Base-by-base conservation (phyloP, 2,888 invertebrate species). In the Chouioia cunea region DNA sequence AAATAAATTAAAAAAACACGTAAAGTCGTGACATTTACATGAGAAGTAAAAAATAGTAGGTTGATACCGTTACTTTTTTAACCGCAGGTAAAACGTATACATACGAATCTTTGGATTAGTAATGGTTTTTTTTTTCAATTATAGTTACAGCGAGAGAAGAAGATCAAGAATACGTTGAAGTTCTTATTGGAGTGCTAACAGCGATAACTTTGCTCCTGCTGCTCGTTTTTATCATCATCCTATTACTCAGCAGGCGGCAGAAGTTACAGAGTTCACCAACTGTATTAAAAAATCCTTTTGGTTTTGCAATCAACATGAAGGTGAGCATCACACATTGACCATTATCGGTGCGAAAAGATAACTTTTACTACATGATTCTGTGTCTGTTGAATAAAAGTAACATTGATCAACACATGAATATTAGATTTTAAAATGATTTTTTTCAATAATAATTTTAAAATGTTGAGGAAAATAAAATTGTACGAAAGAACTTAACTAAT, bases 241-340 rank as follows among this genome's bases (percentile, higher is more conserved):
- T 90, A 60, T 86, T 90, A 52, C 84, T 90, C 57, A 90, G 89
- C 80, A 87, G 89, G 73, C 85, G 90, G 62, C 89, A 90, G 76
- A 90, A 91, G 77, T 82, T 86, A 3, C 90, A 90, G 78, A 89
- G 89, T 56, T 90, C 90, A 4, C 89, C 89, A 3, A 89, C 89
- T n/a, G 86, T 90, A 60, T 82, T 90, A 52, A 87, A 89, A 76
- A 90, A 90, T 82, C 90, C 90, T 62, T 90, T 90, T 76, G 89
- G 89, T 66, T 90, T 91, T 66, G 89, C 90, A 72, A 89, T 92
- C 74, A 91, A 91, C 82, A 90, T 91, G 89, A 91, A 91, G 87
- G 91, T 89, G 85, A 79, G 77, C n/a, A 58, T 43, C 56, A 14
- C n/a, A 0, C 20, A 12, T 6, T 36, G 6, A 36, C 12, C 36